These are phyloP conservation scores for Miltochrista miniata DNA, from an alignment of 2,888 invertebrate species.

Conservation along the genomic window DNA sequence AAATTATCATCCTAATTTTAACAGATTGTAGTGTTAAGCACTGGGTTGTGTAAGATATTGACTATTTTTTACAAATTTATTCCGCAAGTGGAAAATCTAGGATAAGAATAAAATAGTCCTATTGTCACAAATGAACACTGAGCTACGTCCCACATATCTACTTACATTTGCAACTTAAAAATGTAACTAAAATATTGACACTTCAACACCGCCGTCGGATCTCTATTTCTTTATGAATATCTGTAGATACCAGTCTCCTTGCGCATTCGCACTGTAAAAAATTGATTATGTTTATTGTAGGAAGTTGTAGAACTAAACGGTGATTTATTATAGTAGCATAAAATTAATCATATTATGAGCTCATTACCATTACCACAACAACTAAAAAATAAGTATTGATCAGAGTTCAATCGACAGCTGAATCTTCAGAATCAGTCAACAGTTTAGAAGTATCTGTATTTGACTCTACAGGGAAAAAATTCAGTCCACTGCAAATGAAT, in stretches of 20 bases:
- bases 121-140: too few relatives aligned
- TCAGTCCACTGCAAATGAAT: too few relatives aligned
- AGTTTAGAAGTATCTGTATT: too few relatives aligned
- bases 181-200: conserved; percentile 6
- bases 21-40: conserved; percentile 26
- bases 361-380: too few relatives aligned
- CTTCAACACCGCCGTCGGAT: not conserved
- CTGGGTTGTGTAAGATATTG: conserved; percentile 44
- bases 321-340: not conserved
- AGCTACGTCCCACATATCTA: not conserved
- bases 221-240: conserved; percentile 58
- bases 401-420: too few relatives aligned
- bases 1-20: too few relatives aligned
- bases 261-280: conserved; percentile 78
- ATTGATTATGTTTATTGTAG: conserved; percentile 29
- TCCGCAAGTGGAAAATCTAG: conserved; percentile 16
- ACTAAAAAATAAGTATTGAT: too few relatives aligned
- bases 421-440: too few relatives aligned
- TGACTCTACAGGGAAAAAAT: too few relatives aligned
- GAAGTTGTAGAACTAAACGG: too few relatives aligned
- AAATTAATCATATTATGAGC: too few relatives aligned
- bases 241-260: conserved; percentile 79
- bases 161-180: not conserved
- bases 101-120: not conserved
- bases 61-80: conserved; percentile 39